These are phyloP conservation scores for Sandelia bainsii DNA, from an alignment of 2,797 vertebrate genomes.

Conservation along the genomic window DNA sequence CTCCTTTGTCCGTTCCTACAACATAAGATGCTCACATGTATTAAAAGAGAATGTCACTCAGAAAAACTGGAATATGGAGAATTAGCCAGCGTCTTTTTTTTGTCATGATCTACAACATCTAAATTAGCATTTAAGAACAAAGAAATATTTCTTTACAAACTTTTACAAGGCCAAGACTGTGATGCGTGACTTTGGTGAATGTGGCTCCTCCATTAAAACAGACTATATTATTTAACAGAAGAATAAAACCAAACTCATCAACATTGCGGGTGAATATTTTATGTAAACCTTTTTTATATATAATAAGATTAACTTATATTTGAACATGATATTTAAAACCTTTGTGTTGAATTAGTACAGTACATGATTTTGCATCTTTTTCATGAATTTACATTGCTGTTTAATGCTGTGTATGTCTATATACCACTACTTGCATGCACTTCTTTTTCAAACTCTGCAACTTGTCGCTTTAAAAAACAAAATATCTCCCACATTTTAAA, in stretches of 20 bases:
- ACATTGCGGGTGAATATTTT: no score
- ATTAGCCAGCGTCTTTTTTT: neutral
- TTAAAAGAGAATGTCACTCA: neutral
- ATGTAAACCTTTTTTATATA: neutral
- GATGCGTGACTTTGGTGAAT: neutral
- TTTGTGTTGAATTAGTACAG: neutral
- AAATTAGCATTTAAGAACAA: neutral
- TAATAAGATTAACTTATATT: neutral
- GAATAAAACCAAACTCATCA: no score
- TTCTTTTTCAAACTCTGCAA: neutral
- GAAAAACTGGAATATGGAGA: conserved; percentile 1
- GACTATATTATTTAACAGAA: neutral
- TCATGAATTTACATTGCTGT: neutral
- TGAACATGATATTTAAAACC: neutral
- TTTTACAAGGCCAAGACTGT: neutral
- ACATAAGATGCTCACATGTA: neutral
- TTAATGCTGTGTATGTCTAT: neutral
- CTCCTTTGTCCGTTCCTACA: conserved; percentile 13
- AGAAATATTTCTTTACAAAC: neutral
- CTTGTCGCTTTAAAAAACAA: neutral
- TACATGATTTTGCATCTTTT: neutral
- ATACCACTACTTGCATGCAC: neutral
- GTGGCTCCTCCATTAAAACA: neutral
- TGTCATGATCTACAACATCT: neutral
- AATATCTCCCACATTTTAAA: neutral